These are phyloP conservation scores for Sitobion miscanthi DNA, from an alignment of 1,140 invertebrate species.

Conservation along the genomic window DNA sequence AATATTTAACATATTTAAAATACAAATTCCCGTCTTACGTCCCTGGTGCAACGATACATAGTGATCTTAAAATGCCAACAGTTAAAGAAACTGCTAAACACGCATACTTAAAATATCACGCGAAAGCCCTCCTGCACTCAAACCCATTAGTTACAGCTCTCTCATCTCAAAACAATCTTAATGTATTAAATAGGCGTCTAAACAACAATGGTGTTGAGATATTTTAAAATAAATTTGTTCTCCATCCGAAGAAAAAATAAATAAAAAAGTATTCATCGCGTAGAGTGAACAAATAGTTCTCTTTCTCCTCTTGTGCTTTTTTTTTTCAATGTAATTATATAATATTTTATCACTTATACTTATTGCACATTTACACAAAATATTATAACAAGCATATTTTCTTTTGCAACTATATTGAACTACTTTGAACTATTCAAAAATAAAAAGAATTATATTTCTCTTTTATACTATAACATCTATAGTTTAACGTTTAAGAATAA, in stretches of 20 bases:
- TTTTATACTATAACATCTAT: not conserved
- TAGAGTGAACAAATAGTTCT: too few relatives aligned
- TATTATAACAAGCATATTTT: not conserved
- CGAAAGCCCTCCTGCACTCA: not conserved
- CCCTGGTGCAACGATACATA: not conserved
- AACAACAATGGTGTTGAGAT: not conserved
- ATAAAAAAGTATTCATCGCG: not conserved
- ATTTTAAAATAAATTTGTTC: not conserved
- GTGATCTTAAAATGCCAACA: not conserved
- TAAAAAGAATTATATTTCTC: not conserved
- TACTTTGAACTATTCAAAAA: not conserved
- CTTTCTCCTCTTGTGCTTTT: not conserved
- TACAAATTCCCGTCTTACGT: not conserved
- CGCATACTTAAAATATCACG: not conserved
- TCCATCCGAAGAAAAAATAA: not conserved
- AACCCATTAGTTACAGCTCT: not conserved
- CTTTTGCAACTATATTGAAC: not conserved
- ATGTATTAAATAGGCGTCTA: not conserved
- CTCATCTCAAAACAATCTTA: not conserved
- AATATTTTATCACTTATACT: not conserved
- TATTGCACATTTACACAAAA: not conserved
- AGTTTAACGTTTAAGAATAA: not conserved
- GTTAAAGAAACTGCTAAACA: not conserved
- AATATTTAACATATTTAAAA: not conserved
- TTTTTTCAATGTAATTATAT: not conserved